Evolutionary conservation across 2,888 invertebrate species (phyloP), one percentile per base, ranked within the genome.

Genomic region (Aporophyla nigra): DNA sequence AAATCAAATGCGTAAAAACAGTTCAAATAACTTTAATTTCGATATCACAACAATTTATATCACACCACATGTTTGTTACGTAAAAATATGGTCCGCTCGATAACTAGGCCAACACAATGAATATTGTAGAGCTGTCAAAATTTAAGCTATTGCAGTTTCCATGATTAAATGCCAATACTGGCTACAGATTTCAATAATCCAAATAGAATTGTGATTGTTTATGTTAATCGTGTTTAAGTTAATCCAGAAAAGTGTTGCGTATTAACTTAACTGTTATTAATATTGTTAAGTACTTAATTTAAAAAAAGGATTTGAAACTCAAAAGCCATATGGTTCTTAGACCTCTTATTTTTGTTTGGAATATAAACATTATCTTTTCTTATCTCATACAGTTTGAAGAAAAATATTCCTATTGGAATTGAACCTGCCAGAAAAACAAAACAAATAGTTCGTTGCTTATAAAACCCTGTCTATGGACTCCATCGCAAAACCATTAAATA

Each of bases 401-500:
- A 19, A 33, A 27, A 24, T 12, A 14, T 27, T 12, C n/a, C 7
- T 21, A 43, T 43, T 33, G 4, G 43, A 78, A 46, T 21, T 71
- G 16, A 53, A 63, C 21, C 10, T 19, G 59, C 16, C 16, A 70
- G 63, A 27, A 19, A 54, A 51, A 49, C 33, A 56, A 21, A 72
- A 40, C 59, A 63, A 68, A 68, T 54, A 56, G 27, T 54, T 49
- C n/a, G 59, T 77, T 71, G 59, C 51, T 58, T 76, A 6, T 65
- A 71, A 59, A 59, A 16, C 61, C 43, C 54, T 68, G 5, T 58
- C 74, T 81, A 71, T 71, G 62, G 80, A 80, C 65, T 69, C 40
- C 67, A 58, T 78, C 56, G 85, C 88, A 88, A 84, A 91, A 89
- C 91, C 92, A 94, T 93, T 93, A 93, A 91, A 86, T 91, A 90